phyloP scores from a whole-genome alignment of 1,140 invertebrate genomes.

The Drosophila baimaii region DNA sequence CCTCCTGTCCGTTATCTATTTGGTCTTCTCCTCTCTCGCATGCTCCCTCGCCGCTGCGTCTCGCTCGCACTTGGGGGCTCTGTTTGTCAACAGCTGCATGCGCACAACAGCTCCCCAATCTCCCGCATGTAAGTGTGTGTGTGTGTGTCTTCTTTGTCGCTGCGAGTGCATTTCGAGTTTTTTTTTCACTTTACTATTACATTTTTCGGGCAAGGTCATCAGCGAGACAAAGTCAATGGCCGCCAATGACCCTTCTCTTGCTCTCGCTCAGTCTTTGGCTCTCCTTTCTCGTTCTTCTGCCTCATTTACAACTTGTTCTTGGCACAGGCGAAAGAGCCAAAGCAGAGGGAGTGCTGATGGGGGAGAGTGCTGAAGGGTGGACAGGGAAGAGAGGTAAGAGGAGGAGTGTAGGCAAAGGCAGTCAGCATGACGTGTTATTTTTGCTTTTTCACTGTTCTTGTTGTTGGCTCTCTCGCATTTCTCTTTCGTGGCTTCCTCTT shows the following conservation, averaged over 20 bases:
- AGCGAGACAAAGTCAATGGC: conserved; percentile 83
- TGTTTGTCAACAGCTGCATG: conserved; percentile 70
- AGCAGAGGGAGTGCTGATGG: neutral
- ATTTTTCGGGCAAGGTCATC: conserved; percentile 84
- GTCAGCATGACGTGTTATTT: conserved; percentile 79
- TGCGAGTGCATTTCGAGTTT: conserved; percentile 56
- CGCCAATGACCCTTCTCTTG: conserved; percentile 81
- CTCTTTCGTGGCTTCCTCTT: conserved; percentile 66
- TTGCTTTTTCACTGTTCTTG: conserved; percentile 52
- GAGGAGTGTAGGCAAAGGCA: conserved; percentile 40
- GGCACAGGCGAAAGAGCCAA: conserved; percentile 48
- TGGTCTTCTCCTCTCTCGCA: conserved; percentile 5
- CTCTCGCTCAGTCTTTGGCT: conserved; percentile 26
- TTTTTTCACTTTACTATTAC: conserved; percentile 62
- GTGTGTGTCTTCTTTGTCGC: conserved; percentile 18
- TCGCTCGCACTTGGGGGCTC: conserved; percentile 10
- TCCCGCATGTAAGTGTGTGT: conserved; percentile 2
- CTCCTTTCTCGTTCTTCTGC: conserved; percentile 43
- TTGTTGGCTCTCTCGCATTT: conserved; percentile 47
- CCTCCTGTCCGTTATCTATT: conserved; percentile 1
- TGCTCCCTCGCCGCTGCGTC: neutral
- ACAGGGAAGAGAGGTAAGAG: neutral
- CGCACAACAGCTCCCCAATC: conserved; percentile 47
- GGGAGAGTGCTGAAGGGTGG: neutral
- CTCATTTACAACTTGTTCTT: conserved; percentile 83